phyloP scores from a whole-genome alignment of 2,113 vertebrate species.

The Calcarius ornatus region DNA sequence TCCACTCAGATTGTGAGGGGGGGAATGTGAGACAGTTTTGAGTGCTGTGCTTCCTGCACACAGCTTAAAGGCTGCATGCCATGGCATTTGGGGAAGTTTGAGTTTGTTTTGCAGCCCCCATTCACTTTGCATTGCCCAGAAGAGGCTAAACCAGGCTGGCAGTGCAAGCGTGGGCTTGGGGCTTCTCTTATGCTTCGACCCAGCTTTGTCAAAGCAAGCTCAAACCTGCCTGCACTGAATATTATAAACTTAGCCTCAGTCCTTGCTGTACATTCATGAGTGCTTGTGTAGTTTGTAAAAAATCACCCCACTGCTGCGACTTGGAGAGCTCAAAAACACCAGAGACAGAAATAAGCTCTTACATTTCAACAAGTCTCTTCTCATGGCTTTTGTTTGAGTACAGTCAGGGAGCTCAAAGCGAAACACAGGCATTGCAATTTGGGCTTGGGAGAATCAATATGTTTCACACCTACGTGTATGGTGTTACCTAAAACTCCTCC shows the following conservation, averaged over 20 bases:
- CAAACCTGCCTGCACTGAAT: background rate
- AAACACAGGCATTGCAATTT: background rate
- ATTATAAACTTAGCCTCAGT: background rate
- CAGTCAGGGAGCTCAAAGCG: background rate
- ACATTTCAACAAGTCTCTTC: background rate
- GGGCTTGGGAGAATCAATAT: background rate
- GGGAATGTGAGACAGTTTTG: background rate
- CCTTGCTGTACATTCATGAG: background rate
- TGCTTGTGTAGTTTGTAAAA: background rate
- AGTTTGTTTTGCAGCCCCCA: background rate
- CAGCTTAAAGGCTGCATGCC: background rate
- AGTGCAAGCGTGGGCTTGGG: background rate
- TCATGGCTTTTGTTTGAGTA: conserved; percentile 2
- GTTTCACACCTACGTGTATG: background rate
- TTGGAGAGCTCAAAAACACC: background rate
- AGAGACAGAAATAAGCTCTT: background rate
- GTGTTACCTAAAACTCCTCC: conserved; percentile 54
- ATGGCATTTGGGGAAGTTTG: background rate
- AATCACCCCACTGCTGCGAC: background rate
- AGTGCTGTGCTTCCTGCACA: background rate
- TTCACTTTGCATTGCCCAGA: background rate
- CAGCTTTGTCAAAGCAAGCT: background rate
- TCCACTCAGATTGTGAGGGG: background rate
- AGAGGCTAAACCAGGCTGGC: background rate
- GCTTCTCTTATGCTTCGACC: background rate